These are phyloP conservation scores for Melanophora roralis DNA, from an alignment of 2,888 invertebrate species.

Conservation along the genomic window DNA sequence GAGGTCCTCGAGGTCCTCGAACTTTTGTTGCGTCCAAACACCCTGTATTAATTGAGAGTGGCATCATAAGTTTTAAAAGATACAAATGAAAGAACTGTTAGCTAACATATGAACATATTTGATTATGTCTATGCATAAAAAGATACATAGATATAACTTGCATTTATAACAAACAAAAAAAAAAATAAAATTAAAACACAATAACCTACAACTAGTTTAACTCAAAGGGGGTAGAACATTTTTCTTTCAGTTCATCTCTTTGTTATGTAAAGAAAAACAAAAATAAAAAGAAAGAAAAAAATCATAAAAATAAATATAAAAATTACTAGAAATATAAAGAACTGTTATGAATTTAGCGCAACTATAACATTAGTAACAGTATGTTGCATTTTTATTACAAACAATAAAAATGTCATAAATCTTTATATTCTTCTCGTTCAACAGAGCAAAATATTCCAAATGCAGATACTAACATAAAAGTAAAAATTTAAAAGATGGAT, in stretches of 20 bases:
- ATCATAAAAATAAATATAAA: not conserved
- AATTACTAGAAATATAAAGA: slow-evolving; percentile 34
- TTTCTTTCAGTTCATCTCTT: slow-evolving; percentile 15
- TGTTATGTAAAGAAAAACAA: not conserved
- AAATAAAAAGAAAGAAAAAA: not conserved
- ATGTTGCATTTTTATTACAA: slow-evolving; percentile 59
- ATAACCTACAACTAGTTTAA: slow-evolving; percentile 47
- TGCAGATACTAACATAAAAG: not conserved
- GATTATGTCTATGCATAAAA: not conserved
- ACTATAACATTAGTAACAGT: slow-evolving; percentile 56
- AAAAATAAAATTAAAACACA: slow-evolving; percentile 16
- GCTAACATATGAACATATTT: not conserved
- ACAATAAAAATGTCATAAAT: slow-evolving; percentile 60
- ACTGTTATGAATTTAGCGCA: slow-evolving; percentile 30
- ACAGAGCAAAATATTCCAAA: not conserved
- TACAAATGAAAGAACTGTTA: slow-evolving; percentile 2
- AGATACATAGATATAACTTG: too few relatives aligned
- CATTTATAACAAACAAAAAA: not conserved
- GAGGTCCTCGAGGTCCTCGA: too few relatives aligned
- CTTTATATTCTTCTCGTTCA: slow-evolving; percentile 32
- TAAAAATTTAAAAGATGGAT: too few relatives aligned
- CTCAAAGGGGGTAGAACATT: slow-evolving; percentile 30
- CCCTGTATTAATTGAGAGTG: too few relatives aligned
- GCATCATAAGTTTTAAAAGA: slow-evolving; percentile 29
- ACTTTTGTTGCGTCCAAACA: too few relatives aligned